Evolutionary conservation across 2,888 invertebrate genomes (phyloP).

Genomic region (Aspidiotus rigidus): DNA sequence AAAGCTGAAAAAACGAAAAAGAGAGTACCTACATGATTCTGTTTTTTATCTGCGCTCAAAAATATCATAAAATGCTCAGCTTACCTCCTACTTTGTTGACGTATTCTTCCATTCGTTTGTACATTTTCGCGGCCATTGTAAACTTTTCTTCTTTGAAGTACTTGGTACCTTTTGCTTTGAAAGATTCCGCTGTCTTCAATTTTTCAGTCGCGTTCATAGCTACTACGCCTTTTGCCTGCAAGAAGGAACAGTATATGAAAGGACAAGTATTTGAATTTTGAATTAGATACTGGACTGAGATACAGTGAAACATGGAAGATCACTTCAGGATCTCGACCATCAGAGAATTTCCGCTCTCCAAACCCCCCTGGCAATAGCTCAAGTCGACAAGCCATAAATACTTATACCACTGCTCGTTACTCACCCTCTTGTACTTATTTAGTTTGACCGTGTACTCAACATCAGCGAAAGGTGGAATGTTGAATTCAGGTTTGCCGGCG

Average conservation of each 20-base stretch:
- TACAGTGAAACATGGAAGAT: too few species aligned
- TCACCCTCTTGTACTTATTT: conserved; percentile 70
- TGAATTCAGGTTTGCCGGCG: conserved; percentile 57
- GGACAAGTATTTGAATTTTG: too few species aligned
- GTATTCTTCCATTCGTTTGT: conserved; percentile 62
- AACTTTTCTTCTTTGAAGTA: conserved; percentile 77
- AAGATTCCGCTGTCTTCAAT: conserved; percentile 66
- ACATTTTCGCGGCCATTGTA: conserved; percentile 72
- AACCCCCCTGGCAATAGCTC: too few species aligned
- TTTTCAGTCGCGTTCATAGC: conserved; percentile 68
- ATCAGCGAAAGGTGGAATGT: conserved; percentile 67
- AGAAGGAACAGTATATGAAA: conserved; percentile 25
- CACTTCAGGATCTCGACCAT: too few species aligned
- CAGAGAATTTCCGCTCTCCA: too few species aligned
- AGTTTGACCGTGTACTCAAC: conserved; percentile 75
- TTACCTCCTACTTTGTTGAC: conserved; percentile 52
- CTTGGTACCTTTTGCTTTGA: conserved; percentile 82
- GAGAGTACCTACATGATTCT: too few species aligned
- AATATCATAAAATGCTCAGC: conserved; percentile 10
- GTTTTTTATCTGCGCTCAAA: too few species aligned
- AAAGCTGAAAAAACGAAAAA: conserved; percentile 40
- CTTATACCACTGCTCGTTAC: conserved; percentile 1
- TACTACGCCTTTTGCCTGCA: conserved; percentile 68
- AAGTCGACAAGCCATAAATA: too few species aligned
- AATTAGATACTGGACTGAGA: too few species aligned